Conservation (phyloP, 2,113 vertebrate species). For the Gasterosteus nipponicus region DNA sequence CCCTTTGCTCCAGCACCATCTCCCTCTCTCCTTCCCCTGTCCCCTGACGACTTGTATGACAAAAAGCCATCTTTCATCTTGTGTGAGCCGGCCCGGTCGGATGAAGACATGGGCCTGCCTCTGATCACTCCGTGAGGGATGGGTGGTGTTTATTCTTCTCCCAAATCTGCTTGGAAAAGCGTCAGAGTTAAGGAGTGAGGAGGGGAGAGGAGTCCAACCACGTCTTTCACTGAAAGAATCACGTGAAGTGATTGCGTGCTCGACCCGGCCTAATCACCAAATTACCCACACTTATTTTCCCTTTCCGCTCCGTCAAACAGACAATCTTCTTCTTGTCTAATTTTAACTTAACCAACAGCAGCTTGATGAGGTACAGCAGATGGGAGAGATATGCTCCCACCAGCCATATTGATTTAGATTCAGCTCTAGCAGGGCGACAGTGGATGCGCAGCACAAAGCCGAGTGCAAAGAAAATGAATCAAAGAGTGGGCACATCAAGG, state of each 20-base stretch:
- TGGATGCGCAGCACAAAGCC: constrained; percentile 14
- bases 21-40: neutral
- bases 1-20: neutral
- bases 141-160: neutral
- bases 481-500: constrained; percentile 14
- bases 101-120: constrained; percentile 41
- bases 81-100: constrained; percentile 11
- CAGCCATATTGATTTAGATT: constrained; percentile 66
- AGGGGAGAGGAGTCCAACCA: neutral
- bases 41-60: constrained; percentile 27
- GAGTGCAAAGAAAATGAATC: constrained; percentile 2
- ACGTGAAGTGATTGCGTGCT: constrained; percentile 14
- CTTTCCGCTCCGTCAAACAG: constrained; percentile 32
- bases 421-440: constrained; percentile 40
- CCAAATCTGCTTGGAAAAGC: constrained; percentile 19
- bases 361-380: constrained; percentile 69
- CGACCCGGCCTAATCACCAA: constrained; percentile 12
- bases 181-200: neutral
- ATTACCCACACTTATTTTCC: constrained; percentile 33
- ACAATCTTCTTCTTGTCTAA: constrained; percentile 48
- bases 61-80: constrained; percentile 55
- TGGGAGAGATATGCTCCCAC: constrained; percentile 59
- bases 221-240: constrained; percentile 10
- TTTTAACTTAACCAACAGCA: constrained; percentile 65
- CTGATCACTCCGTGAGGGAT: constrained; percentile 34